Evolutionary conservation across 64 coral and sea anemone genomes (phyloP), one percentile per base, ranked within the genome.

Genomic region (Montipora capricornis): DNA sequence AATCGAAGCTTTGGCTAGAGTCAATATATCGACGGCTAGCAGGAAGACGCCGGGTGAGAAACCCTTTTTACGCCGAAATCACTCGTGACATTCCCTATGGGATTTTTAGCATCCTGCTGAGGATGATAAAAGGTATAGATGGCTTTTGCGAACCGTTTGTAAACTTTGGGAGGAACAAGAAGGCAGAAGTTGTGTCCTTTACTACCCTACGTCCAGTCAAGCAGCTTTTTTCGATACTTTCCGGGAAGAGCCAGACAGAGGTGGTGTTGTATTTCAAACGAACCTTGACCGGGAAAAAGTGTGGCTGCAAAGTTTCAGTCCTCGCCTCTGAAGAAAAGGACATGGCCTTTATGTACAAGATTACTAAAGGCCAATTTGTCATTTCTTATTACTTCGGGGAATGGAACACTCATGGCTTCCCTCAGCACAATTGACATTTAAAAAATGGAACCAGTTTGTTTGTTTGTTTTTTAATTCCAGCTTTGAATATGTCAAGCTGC

Each of bases 121-220:
- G 62, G 45, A 58, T 95, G 46, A 60, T 95, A 12, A 77, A 76
- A 26, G 48, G 17, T 74, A 76, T 76, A 14, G 74, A 85, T 64
- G 88, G 74, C 10, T 95, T 91, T 77, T 58, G 47, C 6, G 74
- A 91, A 69, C 94, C 94, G 6, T 88, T 88, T 76, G 88, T 80
- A 77, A 77, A 78, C 64, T 80, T 76, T 29, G 89, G 49, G 49
- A 83, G 80, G 53, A 95, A 95, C 57, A 92, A 79, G 66, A 95
- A 92, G 78, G 94, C 64, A 76, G 90, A 81, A 60, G 90, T 84
- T 19, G 88, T 95, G 19, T 88, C 89, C 45, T 95, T 95, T 83
- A 89, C 77, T 78, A 80, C 61, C 10, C 16, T 92, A 67, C 15
- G 84, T 14, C 80, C 85, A 45, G 83, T 83, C 19, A 88, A 89